Conservation (phyloP, 1,140 invertebrate genomes). For the Diorhabda carinulata region DNA sequence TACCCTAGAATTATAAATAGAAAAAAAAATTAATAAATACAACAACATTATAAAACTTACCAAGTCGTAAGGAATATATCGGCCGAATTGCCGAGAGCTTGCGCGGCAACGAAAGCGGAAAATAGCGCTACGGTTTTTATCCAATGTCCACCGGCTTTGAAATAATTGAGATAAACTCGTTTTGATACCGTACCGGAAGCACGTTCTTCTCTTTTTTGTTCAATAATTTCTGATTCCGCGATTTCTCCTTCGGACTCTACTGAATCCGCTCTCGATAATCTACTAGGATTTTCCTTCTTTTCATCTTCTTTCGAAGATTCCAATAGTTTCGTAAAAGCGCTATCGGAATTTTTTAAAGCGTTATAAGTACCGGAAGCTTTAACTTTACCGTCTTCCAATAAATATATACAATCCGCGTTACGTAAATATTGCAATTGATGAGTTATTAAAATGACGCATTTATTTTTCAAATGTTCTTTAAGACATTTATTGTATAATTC, state of each 20-base stretch:
- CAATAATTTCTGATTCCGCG: constrained; percentile 18
- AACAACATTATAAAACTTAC: constrained; percentile 43
- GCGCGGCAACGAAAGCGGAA: constrained; percentile 21
- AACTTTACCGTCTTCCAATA: constrained; percentile 56
- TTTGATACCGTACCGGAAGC: constrained; percentile 56
- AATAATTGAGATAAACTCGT: constrained; percentile 59
- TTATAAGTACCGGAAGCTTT: constrained; percentile 5
- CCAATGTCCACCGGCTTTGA: constrained; percentile 55
- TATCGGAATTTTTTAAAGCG: constrained; percentile 32
- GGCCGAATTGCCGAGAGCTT: constrained; percentile 15
- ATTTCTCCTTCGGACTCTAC: constrained; percentile 18
- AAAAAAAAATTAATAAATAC: not conserved
- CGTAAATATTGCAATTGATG: constrained; percentile 81
- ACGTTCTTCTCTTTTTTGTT: constrained; percentile 30
- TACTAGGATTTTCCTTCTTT: constrained; percentile 20
- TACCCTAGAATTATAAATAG: constrained; percentile 28
- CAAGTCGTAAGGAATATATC: constrained; percentile 58
- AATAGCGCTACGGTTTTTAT: constrained; percentile 24
- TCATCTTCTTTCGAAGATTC: constrained; percentile 50
- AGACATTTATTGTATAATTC: constrained; percentile 73
- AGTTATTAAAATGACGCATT: constrained; percentile 71
- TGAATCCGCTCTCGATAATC: constrained; percentile 10
- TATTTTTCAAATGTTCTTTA: constrained; percentile 62
- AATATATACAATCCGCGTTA: constrained; percentile 65
- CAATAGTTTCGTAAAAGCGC: constrained; percentile 54